Evolutionary conservation across 2,113 vertebrate genomes (phyloP), one percentile per base, ranked within the genome.

Genomic region (Otus sunia): DNA sequence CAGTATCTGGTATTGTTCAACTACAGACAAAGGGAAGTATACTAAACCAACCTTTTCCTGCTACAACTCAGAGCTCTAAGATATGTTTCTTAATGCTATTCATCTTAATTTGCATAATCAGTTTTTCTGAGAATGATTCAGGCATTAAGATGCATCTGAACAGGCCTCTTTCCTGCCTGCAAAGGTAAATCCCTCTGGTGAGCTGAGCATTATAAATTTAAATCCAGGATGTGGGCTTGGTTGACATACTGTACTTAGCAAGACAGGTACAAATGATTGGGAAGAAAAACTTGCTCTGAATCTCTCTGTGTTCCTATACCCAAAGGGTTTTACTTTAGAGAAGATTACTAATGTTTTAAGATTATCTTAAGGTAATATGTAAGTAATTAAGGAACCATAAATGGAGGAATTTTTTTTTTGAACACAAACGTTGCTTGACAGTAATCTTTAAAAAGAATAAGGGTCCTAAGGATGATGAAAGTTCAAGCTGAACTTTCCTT

Each of bases 161-260:
- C 68, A 94, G 86, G 47, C 82, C 72, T 68, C 86, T 92, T 71
- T 91, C 74, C 73, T 95, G 83, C 86, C 72, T 94, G 69, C 74
- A 86, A 97, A 96, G 95, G 92, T 97, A 97, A 97, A 96, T 97
- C 95, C 84, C 94, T 94, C 69, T 90, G 93, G 92, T 96, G 93
- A 96, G 56, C 60, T 47, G 36, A 96, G 88, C 75, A 95, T 97
- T 97, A 92, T 74, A 96, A 86, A 94, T 97, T 96, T 92, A 97
- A 97, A 97, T 96, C 88, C 88, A 83, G 76, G 73, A 75, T 96
- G 87, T 96, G 91, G 90, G 90, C 77, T 89, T 91, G 82, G 82
- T 92, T 96, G 96, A 92, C 0, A 5, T 72, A 79, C 39, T 78
- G 75, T 94, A 72, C 85, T 96, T 94, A 92, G 55, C 36, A 82